Evolutionary conservation across 1,140 invertebrate species (phyloP).

Genomic region (Drosophila arawakana): DNA sequence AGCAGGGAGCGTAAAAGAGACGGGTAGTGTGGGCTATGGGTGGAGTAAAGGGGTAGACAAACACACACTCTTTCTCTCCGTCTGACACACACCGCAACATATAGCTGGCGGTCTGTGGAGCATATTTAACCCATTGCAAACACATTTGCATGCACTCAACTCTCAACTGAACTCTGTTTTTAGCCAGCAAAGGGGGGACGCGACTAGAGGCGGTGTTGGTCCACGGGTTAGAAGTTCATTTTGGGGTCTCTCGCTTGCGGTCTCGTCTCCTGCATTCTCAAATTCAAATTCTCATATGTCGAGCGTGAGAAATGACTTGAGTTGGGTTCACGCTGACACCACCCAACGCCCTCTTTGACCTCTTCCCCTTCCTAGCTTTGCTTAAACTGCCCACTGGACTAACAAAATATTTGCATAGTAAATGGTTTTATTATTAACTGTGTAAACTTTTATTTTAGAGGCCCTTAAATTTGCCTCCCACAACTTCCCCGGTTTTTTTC

Average conservation of each 20-base stretch:
- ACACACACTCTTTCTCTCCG: constrained; percentile 9
- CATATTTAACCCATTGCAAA: constrained; percentile 76
- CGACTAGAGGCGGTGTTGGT: neutral
- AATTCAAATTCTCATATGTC: constrained; percentile 68
- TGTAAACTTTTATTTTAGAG: constrained; percentile 65
- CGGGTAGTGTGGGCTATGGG: neutral
- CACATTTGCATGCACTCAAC: constrained; percentile 67
- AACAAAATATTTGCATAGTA: constrained; percentile 80
- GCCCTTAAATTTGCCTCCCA: constrained; percentile 5
- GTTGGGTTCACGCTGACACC: constrained; percentile 34
- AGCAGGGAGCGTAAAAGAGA: neutral
- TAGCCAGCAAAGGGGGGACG: neutral
- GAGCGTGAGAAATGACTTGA: constrained; percentile 73
- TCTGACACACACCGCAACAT: neutral
- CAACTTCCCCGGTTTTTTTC: constrained; percentile 1
- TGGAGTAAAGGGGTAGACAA: neutral
- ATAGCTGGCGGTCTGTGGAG: constrained; percentile 39
- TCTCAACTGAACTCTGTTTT: constrained; percentile 41
- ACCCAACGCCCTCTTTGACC: neutral
- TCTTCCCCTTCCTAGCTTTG: neutral
- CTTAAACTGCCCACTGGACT: constrained; percentile 19
- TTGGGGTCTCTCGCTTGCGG: constrained; percentile 5
- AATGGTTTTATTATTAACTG: constrained; percentile 82
- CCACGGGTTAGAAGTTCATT: neutral
- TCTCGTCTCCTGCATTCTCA: constrained; percentile 48